These are phyloP conservation scores for Diadumene lineata DNA, from an alignment of 92 coral and sea anemone species.

Conservation along the genomic window DNA sequence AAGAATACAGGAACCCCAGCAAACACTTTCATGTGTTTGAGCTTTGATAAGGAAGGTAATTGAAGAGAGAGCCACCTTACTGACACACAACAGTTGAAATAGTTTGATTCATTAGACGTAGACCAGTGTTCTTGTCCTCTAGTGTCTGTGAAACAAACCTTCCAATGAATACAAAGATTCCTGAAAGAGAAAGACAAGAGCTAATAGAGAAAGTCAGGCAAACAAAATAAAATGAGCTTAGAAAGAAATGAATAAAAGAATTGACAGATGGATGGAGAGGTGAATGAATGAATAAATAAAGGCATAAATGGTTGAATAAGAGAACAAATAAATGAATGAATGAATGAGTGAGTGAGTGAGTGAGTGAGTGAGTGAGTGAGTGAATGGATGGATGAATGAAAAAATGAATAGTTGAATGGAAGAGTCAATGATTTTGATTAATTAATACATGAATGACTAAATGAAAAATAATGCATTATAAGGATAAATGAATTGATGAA, in stretches of 20 bases:
- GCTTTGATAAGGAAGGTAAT: slow-evolving; percentile 72
- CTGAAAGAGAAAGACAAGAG: slow-evolving; percentile 25
- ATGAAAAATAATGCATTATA: not conserved
- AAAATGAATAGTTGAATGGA: not conserved
- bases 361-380: not conserved
- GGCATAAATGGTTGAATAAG: not conserved
- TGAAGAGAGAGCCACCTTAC: slow-evolving; percentile 81
- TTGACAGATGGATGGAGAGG: not conserved
- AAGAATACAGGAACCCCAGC: slow-evolving; percentile 87
- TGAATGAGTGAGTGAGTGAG: not conserved
- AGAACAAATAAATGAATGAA: not conserved
- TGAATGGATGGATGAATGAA: not conserved
- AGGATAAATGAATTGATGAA: not conserved
- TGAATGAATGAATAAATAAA: not conserved
- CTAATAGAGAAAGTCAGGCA: not conserved
- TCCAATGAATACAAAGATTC: slow-evolving; percentile 70
- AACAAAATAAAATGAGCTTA: not conserved
- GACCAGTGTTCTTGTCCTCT: slow-evolving; percentile 69
- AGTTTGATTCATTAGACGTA: slow-evolving; percentile 55
- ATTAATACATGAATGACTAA: not conserved
- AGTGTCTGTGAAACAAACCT: slow-evolving; percentile 79
- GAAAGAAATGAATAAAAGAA: not conserved
- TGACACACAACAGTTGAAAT: slow-evolving; percentile 73
- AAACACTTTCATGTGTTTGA: slow-evolving; percentile 61
- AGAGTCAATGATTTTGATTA: not conserved